Conservation (phyloP, 37 sponge, comb jelly and placozoan genomes). For the Halisarca cf. caerulea region DNA sequence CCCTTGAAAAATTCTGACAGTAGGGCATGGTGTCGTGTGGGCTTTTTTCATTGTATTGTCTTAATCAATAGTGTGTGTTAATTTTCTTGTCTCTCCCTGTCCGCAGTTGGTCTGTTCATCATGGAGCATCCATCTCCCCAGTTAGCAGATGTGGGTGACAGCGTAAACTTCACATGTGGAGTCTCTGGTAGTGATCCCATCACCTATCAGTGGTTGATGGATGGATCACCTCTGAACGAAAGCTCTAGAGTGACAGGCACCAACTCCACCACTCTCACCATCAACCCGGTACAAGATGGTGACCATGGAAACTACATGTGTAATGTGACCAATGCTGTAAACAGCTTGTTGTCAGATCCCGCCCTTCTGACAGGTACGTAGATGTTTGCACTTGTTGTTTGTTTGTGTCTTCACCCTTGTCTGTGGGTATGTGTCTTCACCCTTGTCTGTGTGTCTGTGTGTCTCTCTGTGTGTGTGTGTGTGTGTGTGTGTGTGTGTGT, state of each 20-base stretch:
- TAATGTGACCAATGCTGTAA: neutral
- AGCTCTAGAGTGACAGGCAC: neutral
- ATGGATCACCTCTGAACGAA: neutral
- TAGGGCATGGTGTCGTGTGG: too few relatives aligned
- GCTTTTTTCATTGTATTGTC: too few relatives aligned
- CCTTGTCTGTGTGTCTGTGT: too few relatives aligned
- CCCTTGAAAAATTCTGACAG: too few relatives aligned
- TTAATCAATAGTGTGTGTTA: neutral
- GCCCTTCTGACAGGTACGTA: neutral
- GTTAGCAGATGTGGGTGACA: neutral
- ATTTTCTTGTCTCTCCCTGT: too few relatives aligned
- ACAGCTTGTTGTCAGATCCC: neutral
- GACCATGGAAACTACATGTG: constrained; percentile 7
- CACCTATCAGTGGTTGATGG: constrained; percentile 29
- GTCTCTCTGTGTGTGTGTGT: too few relatives aligned
- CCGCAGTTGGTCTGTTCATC: constrained; percentile 12
- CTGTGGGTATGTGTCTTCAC: too few relatives aligned
- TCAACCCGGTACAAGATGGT: constrained; percentile 4
- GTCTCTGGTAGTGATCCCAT: constrained; percentile 22
- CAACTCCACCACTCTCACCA: neutral
- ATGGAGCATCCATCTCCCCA: neutral
- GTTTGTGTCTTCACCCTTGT: too few relatives aligned
- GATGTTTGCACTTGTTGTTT: too few relatives aligned
- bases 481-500: too few relatives aligned
- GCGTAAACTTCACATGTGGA: neutral